These are phyloP conservation scores for Lepidocolaptes lacrymiger DNA, from an alignment of 2,797 vertebrate genomes.

Conservation along the genomic window DNA sequence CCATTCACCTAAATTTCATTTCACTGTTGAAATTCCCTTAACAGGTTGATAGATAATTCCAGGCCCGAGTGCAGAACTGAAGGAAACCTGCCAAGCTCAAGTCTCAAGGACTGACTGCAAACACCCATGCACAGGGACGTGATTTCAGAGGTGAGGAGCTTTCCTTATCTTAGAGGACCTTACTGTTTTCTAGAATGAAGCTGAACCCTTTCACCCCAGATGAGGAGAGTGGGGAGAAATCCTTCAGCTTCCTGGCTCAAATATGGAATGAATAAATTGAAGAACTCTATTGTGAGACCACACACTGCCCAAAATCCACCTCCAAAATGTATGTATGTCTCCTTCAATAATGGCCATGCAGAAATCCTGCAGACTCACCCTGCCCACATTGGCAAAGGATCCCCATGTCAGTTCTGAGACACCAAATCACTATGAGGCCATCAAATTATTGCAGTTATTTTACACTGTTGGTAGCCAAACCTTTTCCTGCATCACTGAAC, in stretches of 20 bases:
- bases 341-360: neutral
- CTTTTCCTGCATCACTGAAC: neutral
- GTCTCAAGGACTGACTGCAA: neutral
- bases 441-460: neutral
- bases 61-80: neutral
- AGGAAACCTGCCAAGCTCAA: neutral
- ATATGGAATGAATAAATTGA: neutral
- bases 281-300: neutral
- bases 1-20: neutral
- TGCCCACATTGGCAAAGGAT: neutral
- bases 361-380: neutral
- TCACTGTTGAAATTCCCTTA: neutral
- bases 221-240: neutral
- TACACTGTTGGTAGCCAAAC: neutral
- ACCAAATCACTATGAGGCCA: neutral
- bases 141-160: neutral
- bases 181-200: neutral
- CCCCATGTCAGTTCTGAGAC: neutral
- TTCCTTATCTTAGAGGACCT: neutral
- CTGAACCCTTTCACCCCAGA: neutral
- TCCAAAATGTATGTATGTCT: fast-evolving
- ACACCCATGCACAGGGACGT: neutral
- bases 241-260: neutral
- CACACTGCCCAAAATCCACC: neutral
- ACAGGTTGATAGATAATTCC: neutral